These are phyloP conservation scores for Melanotaenia maccullochi DNA, from an alignment of 2,797 vertebrate species.

Conservation along the genomic window DNA sequence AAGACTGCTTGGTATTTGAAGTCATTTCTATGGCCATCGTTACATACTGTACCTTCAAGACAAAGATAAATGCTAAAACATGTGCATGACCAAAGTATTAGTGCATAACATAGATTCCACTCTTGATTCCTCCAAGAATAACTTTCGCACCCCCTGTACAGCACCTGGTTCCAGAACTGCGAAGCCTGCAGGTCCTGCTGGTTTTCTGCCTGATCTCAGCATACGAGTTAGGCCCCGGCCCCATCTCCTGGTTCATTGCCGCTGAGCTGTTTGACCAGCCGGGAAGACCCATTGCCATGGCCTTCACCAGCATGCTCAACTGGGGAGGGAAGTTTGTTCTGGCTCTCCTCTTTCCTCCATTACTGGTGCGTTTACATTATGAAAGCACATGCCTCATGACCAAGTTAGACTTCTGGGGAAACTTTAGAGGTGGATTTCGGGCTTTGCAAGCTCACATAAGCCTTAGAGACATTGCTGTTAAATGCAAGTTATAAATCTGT, in stretches of 20 bases:
- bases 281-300: slow-evolving; percentile 75
- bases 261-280: slow-evolving; percentile 80
- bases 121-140: not conserved
- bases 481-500: slow-evolving; percentile 48
- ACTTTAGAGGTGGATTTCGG: slow-evolving; percentile 26
- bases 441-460: slow-evolving; percentile 22
- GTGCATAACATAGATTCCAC: not conserved
- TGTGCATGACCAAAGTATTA: not conserved
- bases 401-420: slow-evolving; percentile 19
- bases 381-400: slow-evolving; percentile 9
- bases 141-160: slow-evolving; percentile 18
- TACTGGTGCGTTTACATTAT: slow-evolving; percentile 60
- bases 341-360: slow-evolving; percentile 76
- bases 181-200: slow-evolving; percentile 73
- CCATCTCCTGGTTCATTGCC: slow-evolving; percentile 81
- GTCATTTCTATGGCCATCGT: not conserved
- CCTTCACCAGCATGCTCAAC: slow-evolving; percentile 82
- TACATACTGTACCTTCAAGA: not conserved
- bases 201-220: slow-evolving; percentile 79
- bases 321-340: slow-evolving; percentile 82
- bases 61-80: not conserved
- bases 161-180: slow-evolving; percentile 71
- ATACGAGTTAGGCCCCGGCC: slow-evolving; percentile 76
- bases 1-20: not conserved
- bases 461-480: slow-evolving; percentile 37